phyloP scores from a whole-genome alignment of 2,888 invertebrate species.

The Hemithea aestivaria region DNA sequence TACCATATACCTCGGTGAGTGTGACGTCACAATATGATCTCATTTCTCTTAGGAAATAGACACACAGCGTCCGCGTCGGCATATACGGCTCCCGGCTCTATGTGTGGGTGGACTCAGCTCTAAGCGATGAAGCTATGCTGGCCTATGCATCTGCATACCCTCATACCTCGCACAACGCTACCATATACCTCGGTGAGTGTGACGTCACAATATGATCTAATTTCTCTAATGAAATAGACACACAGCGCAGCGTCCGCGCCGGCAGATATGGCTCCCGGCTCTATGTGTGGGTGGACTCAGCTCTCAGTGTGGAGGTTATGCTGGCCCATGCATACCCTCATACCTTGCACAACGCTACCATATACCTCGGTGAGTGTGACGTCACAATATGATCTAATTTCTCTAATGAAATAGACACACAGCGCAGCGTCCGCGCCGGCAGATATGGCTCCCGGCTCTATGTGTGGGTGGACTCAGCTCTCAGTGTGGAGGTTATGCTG shows the following conservation, averaged over 20 bases:
- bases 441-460: conserved; percentile 85
- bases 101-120: conserved; percentile 85
- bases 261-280: conserved; percentile 85
- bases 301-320: conserved; percentile 82
- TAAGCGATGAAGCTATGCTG: conserved; percentile 81
- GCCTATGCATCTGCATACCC: conserved; percentile 82
- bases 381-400: no score
- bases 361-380: conserved; percentile 70
- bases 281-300: conserved; percentile 85
- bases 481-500: conserved; percentile 81
- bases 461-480: conserved; percentile 85
- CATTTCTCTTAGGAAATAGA: no score
- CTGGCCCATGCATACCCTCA: conserved; percentile 81
- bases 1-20: conserved; percentile 73
- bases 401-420: no score
- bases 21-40: no score
- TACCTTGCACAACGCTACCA: conserved; percentile 57
- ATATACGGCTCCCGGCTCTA: conserved; percentile 85
- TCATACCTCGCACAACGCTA: conserved; percentile 60
- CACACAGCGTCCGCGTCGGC: conserved; percentile 84
- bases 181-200: conserved; percentile 72
- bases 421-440: conserved; percentile 83
- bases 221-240: no score
- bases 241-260: conserved; percentile 85
- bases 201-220: no score